phyloP scores from a whole-genome alignment of 2,888 invertebrate species.

The Galerucella pusilla region DNA sequence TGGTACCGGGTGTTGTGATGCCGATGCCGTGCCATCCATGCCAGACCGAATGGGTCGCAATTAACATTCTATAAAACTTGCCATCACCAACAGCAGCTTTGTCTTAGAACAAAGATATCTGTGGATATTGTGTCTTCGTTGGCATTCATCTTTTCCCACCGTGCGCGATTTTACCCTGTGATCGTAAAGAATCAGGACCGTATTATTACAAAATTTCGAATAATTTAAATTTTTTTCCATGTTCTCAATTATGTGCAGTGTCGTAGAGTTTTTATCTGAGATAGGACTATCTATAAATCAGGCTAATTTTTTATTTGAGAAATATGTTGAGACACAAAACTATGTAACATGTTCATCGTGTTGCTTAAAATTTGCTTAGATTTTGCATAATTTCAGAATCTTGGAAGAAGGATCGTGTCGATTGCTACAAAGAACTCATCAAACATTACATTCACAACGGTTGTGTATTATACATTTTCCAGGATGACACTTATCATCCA shows the following conservation, averaged over 20 bases:
- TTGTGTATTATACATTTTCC: no score
- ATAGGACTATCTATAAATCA: no score
- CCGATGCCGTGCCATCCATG: constrained; percentile 52
- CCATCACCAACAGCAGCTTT: constrained; percentile 63
- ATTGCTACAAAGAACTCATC: no score
- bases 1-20: constrained; percentile 28
- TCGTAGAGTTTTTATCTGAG: background rate
- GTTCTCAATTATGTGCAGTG: background rate
- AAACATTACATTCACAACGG: no score
- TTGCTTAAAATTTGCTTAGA: no score
- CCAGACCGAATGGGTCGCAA: constrained; percentile 60
- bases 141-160: constrained; percentile 52
- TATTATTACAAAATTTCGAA: constrained; percentile 2
- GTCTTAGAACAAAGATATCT: constrained; percentile 64
- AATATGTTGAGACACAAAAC: no score
- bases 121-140: constrained; percentile 54
- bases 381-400: no score
- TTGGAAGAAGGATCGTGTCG: no score
- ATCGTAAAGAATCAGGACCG: constrained; percentile 32
- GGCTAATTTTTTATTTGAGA: no score
- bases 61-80: constrained; percentile 64
- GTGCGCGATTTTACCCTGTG: constrained; percentile 37
- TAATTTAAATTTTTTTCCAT: background rate
- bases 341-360: no score
- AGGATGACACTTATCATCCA: no score